phyloP scores from a whole-genome alignment of 2,888 invertebrate species.

The Platycheirus rosarum region DNA sequence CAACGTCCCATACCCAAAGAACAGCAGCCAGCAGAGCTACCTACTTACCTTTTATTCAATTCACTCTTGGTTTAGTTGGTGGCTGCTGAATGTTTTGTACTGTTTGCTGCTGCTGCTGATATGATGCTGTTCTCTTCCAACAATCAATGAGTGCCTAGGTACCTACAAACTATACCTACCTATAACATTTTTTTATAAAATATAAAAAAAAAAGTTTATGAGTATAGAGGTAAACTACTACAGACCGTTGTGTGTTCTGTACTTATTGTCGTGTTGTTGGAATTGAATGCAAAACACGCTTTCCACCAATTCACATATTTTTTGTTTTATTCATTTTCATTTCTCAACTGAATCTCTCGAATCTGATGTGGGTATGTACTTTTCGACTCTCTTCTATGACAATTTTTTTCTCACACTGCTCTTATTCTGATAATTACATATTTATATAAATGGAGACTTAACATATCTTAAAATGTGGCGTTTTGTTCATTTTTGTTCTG shows the following conservation, averaged over 20 bases:
- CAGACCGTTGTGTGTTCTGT: constrained; percentile 55
- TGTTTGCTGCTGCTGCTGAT: constrained; percentile 17
- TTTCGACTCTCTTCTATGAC: constrained; percentile 21
- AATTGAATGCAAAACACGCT: constrained; percentile 55
- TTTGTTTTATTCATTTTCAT: constrained; percentile 19
- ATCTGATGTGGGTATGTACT: background rate
- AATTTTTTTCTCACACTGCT: constrained; percentile 34
- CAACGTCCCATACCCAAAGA: constrained; percentile 1
- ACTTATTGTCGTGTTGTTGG: constrained; percentile 43
- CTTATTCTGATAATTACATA: constrained; percentile 26
- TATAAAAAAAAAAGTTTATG: constrained; percentile 42
- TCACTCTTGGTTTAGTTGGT: constrained; percentile 22
- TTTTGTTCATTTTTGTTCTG: too few species aligned
- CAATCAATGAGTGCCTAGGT: constrained; percentile 36
- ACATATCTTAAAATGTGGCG: too few species aligned
- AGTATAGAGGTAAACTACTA: constrained; percentile 49
- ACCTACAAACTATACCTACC: constrained; percentile 13
- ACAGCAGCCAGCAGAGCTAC: constrained; percentile 3
- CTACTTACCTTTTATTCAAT: constrained; percentile 28
- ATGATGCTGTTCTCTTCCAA: constrained; percentile 59
- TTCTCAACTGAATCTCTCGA: constrained; percentile 27
- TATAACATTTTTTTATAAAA: constrained; percentile 29
- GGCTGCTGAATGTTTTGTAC: constrained; percentile 4
- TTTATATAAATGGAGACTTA: background rate
- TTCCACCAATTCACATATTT: constrained; percentile 48